Percentiles rank a stretch among this genome's conserved stretches.
phyloP scores from a whole-genome alignment of 2,113 vertebrate species.

The Melanerpes formicivorus region DNA sequence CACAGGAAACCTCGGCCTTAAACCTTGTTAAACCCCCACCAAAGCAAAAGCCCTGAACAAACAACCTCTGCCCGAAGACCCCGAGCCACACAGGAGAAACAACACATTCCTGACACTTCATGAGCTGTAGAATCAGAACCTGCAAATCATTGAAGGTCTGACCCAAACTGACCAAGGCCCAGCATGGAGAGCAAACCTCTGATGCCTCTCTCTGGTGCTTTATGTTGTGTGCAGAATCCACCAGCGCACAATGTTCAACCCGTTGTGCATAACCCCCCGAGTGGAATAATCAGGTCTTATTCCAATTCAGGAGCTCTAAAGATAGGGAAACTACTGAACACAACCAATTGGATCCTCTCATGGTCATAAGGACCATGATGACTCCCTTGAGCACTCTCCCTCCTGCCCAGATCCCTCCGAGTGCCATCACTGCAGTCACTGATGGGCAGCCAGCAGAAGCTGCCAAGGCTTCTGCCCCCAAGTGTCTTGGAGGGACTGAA shows the following conservation, averaged over 20 bases:
- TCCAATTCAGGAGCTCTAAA: neutral
- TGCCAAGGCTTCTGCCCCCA: neutral
- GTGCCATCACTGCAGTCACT: neutral
- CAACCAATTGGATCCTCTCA: neutral
- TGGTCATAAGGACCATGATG: neutral
- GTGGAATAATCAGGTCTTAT: neutral
- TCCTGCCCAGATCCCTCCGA: neutral
- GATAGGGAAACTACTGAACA: neutral
- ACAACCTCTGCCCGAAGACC: neutral
- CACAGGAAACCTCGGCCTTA: neutral
- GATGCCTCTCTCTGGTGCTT: neutral
- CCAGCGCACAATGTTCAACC: neutral
- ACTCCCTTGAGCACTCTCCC: neutral
- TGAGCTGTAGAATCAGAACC: neutral
- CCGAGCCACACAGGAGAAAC: neutral
- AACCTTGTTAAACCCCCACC: conserved; percentile 3
- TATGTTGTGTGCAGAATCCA: neutral
- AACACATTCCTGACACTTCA: neutral
- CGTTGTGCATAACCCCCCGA: neutral
- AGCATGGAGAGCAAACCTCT: neutral
- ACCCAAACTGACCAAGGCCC: neutral
- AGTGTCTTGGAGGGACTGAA: neutral
- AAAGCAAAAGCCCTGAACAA: neutral
- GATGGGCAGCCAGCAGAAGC: neutral
- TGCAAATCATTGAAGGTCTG: neutral